Conservation (phyloP, 2,113 vertebrate genomes). For the Rattus rattus region DNA sequence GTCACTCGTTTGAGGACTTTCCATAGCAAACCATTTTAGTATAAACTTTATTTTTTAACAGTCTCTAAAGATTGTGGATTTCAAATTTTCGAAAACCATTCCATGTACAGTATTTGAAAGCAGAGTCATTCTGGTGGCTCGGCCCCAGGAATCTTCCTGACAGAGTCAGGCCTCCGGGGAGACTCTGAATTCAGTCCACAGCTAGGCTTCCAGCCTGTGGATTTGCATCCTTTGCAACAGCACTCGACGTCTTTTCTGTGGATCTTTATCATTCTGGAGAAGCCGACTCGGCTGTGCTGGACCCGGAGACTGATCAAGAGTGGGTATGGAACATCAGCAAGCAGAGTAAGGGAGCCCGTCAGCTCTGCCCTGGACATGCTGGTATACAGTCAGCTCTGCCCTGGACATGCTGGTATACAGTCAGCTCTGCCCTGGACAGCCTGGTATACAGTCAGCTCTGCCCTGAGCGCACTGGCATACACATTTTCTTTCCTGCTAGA, state of each 20-base stretch:
- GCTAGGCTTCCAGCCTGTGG: not conserved
- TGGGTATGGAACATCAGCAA: not conserved
- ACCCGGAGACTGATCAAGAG: not conserved
- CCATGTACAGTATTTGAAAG: not conserved
- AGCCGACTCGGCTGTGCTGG: not conserved
- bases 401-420: not conserved
- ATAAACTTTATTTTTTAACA: constrained; percentile 27
- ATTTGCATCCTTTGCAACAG: not conserved
- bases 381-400: not conserved
- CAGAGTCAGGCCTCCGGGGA: not conserved
- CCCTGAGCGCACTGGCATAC: not conserved
- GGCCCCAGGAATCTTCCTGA: constrained; percentile 16
- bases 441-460: not conserved
- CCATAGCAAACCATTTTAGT: constrained; percentile 24
- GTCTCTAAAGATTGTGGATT: constrained; percentile 37
- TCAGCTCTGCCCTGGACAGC: not conserved
- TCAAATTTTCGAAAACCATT: not conserved
- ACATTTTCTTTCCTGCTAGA: constrained; percentile 19
- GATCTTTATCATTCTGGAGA: not conserved
- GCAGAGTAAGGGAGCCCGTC: not conserved
- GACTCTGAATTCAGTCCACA: not conserved
- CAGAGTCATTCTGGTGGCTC: not conserved
- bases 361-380: not conserved
- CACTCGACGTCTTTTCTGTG: not conserved
- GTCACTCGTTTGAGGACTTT: not conserved